These are phyloP conservation scores for Centropus bengalensis DNA, from an alignment of 2,113 vertebrate species.

Conservation along the genomic window DNA sequence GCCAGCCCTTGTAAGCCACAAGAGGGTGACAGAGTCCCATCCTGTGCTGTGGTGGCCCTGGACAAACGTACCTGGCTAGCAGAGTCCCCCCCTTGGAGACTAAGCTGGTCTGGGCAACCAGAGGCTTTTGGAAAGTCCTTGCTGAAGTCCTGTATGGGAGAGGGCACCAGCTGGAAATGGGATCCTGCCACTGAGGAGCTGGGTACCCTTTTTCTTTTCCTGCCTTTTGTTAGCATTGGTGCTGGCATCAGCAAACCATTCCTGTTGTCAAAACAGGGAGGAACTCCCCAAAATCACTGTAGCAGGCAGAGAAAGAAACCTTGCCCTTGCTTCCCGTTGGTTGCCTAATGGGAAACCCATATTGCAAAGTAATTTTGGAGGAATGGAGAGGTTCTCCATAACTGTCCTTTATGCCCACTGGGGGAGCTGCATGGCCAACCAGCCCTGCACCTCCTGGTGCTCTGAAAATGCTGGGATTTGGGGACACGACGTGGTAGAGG, in stretches of 20 bases:
- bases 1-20: conserved; percentile 35
- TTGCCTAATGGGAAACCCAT: not conserved
- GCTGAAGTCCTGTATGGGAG: not conserved
- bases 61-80: conserved; percentile 10
- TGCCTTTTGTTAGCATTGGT: not conserved
- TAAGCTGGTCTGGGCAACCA: not conserved
- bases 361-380: not conserved
- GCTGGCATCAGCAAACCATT: not conserved
- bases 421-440: not conserved
- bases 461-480: not conserved
- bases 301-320: conserved; percentile 8
- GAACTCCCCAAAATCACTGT: not conserved
- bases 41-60: conserved; percentile 12
- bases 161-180: not conserved
- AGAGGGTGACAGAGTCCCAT: conserved; percentile 68
- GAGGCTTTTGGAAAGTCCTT: not conserved
- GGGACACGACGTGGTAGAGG: not conserved
- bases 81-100: not conserved
- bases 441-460: not conserved
- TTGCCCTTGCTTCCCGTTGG: not conserved
- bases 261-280: not conserved
- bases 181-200: not conserved
- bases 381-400: not conserved
- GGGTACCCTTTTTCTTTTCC: not conserved
- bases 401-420: not conserved